Evolutionary conservation across 1,140 invertebrate species (phyloP).

Genomic region (Drosophila seguyi): DNA sequence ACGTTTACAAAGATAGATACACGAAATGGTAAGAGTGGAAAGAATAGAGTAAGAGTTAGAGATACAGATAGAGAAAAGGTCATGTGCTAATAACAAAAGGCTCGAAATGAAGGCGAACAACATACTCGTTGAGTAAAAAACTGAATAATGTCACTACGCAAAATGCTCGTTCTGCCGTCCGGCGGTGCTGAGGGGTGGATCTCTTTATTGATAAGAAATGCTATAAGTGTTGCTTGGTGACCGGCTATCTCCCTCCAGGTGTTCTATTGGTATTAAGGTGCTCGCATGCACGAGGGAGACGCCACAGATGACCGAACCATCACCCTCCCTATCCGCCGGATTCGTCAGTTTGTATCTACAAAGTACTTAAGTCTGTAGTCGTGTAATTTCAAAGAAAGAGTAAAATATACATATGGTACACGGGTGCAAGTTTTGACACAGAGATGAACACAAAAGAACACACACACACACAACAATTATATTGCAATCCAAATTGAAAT

Average conservation of each 20-base stretch:
- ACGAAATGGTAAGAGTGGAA: slow-evolving; percentile 35
- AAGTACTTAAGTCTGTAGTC: slow-evolving; percentile 10
- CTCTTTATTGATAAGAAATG: slow-evolving; percentile 2
- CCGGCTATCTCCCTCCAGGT: slow-evolving; percentile 20
- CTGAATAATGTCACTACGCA: slow-evolving; percentile 52
- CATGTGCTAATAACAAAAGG: slow-evolving; percentile 70
- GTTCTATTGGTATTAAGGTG: slow-evolving; percentile 21
- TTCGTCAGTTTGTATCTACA: slow-evolving; percentile 38
- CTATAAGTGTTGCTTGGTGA: slow-evolving; percentile 14
- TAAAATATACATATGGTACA: slow-evolving; percentile 30
- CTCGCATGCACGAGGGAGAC: slow-evolving; percentile 57
- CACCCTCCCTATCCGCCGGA: slow-evolving; percentile 23
- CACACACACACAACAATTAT: slow-evolving; percentile 42
- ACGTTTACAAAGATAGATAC: slow-evolving; percentile 46
- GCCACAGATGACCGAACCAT: slow-evolving; percentile 21
- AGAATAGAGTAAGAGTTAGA: slow-evolving; percentile 41
- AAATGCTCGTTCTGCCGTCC: slow-evolving; percentile 41
- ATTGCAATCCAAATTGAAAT: slow-evolving; percentile 29
- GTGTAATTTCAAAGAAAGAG: slow-evolving; percentile 16
- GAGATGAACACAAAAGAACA: slow-evolving; percentile 49
- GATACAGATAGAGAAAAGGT: slow-evolving; percentile 51
- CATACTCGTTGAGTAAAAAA: slow-evolving; percentile 24
- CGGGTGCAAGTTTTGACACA: slow-evolving; percentile 39
- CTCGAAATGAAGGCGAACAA: slow-evolving; percentile 57
- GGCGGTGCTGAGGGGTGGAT: slow-evolving; percentile 17